Evolutionary conservation across 2,797 vertebrate genomes (phyloP), one percentile per base, ranked within the genome.

Genomic region (Helarctos malayanus): DNA sequence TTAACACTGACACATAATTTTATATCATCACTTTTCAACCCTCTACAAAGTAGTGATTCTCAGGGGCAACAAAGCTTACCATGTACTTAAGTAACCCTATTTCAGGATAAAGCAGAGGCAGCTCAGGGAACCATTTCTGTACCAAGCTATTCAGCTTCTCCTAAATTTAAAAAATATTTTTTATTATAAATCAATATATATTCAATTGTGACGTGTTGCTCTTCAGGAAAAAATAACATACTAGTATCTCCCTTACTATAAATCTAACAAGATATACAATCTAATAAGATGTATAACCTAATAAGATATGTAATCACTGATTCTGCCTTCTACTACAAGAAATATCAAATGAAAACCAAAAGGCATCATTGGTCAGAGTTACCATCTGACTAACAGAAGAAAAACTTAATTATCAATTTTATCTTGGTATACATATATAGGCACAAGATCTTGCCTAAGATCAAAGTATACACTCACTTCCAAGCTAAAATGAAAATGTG

Each of bases 61-160:
- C 29, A 94, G 32, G 15, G 38, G 25, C 97, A 79, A 95, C 18
- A 81, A 96, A 91, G 56, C 98, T 99, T 98, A 99, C 99, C 99
- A 99, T 99, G 91, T 99, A 99, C 71, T 97, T 98, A 61, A 94
- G 95, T 76, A 99, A 98, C 97, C 98, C 99, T 93, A 98, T 98
- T 96, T 99, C 99, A 76, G 98, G 99, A 95, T 99, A 98, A 89
- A 99, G 98, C 23, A 99, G 95, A 49, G 99, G 99, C 71, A 99
- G 98, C 93, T 99, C 99, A 71, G 99, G 99, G 91, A 99, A 99
- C 98, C 98, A 98, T 52, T 98, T 99, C 81, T 99, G 98, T 54
- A 98, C 98, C 98, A 99, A 97, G 47, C n/a, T 97, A 9, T 94
- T 98, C 78, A 99, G 98, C 86, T 98, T 98, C 52, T 97, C 98